Conservation (phyloP, 2,113 vertebrate species). For the Cyanocitta stelleri region DNA sequence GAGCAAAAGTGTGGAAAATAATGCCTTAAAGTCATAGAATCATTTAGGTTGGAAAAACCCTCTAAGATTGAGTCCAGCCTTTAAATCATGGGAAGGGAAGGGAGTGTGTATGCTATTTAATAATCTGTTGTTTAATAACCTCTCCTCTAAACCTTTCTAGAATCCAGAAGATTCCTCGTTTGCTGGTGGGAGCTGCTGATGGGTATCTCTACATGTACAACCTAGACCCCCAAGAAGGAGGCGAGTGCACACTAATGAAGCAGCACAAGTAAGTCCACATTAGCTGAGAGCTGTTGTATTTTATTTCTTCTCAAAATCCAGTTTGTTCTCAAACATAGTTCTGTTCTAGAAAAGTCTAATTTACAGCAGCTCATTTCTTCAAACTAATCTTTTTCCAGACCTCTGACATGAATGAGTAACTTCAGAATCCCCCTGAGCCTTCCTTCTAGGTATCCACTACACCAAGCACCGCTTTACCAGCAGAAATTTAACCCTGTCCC, state of each 20-base stretch:
- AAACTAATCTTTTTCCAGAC: neutral
- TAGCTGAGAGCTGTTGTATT: neutral
- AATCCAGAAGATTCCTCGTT: slow-evolving; percentile 95
- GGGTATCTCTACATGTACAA: slow-evolving; percentile 98
- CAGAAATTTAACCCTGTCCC: neutral
- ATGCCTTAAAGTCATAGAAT: neutral
- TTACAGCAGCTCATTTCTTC: neutral
- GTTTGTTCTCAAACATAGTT: neutral
- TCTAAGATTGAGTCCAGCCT: neutral
- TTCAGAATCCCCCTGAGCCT: neutral
- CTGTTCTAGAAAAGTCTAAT: neutral
- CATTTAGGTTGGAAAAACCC: neutral
- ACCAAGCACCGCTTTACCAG: neutral
- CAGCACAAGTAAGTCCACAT: slow-evolving; percentile 85
- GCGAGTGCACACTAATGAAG: slow-evolving; percentile 96
- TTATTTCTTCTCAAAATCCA: neutral
- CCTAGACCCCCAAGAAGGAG: slow-evolving; percentile 95
- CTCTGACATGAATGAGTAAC: neutral
- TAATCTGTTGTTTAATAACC: neutral
- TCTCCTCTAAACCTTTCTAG: slow-evolving; percentile 57
- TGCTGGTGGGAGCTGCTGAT: slow-evolving; percentile 92
- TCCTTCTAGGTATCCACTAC: neutral
- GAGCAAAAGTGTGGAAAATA: neutral
- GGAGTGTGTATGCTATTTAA: neutral
- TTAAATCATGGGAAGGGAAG: neutral